phyloP scores from a whole-genome alignment of 2,888 invertebrate species.

The Protophormia terraenovae region DNA sequence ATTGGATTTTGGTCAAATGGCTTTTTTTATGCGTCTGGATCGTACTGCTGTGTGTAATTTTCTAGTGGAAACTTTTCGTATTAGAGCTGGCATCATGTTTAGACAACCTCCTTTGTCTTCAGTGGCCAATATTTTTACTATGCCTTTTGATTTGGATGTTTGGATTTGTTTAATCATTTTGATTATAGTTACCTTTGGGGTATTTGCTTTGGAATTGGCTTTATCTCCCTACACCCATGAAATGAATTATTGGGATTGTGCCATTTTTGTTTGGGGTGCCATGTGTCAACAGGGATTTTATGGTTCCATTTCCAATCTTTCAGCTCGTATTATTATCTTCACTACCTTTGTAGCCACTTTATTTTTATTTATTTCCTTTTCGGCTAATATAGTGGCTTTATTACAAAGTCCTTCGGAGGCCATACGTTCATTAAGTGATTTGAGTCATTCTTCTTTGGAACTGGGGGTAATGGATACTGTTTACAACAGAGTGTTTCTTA shows the following conservation, averaged over 20 bases:
- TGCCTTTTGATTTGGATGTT: conserved; percentile 84
- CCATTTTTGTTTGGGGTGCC: conserved; percentile 83
- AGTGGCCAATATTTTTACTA: conserved; percentile 84
- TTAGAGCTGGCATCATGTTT: conserved; percentile 84
- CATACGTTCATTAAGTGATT: conserved; percentile 83
- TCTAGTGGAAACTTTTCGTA: conserved; percentile 82
- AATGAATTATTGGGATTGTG: conserved; percentile 81
- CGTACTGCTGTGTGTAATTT: conserved; percentile 83
- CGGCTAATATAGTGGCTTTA: conserved; percentile 85
- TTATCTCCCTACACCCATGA: conserved; percentile 74
- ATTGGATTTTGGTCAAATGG: conserved; percentile 83
- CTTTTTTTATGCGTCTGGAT: conserved; percentile 83
- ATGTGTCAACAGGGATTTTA: conserved; percentile 85
- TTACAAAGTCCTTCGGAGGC: conserved; percentile 85
- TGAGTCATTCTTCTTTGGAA: conserved; percentile 83
- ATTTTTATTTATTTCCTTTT: conserved; percentile 85
- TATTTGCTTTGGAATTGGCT: conserved; percentile 75
- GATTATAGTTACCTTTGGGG: conserved; percentile 73
- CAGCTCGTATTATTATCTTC: conserved; percentile 83
- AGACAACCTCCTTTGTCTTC: conserved; percentile 85
- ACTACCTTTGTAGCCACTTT: conserved; percentile 83
- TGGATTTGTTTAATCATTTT: conserved; percentile 81
- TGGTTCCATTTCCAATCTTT: conserved; percentile 81
- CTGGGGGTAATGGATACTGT: conserved; percentile 84
- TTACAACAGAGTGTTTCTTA: conserved; percentile 84